A percentile compares a stretch with the other conserved stretches of the same genome.
phyloP scores from a whole-genome alignment of 2,113 vertebrate species.

The Tamias sibiricus region DNA sequence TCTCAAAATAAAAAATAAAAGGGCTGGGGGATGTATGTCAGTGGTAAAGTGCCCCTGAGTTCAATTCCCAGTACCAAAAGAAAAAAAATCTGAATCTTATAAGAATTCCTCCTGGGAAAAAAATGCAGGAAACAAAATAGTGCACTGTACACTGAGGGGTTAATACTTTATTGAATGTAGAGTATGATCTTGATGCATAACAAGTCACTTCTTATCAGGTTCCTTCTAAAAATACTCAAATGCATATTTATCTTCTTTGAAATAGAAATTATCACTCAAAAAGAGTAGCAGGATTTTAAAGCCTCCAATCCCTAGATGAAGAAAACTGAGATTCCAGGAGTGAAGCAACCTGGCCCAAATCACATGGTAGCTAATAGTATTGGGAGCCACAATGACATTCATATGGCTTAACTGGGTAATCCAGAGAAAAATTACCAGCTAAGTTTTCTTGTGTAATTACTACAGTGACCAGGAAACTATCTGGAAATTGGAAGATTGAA shows the following conservation, averaged over 20 bases:
- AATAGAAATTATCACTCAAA: slow-evolving; percentile 53
- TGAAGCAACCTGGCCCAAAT: neutral
- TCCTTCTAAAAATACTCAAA: slow-evolving; percentile 44
- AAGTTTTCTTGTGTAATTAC: neutral
- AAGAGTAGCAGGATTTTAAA: slow-evolving; percentile 36
- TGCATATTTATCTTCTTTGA: slow-evolving; percentile 25
- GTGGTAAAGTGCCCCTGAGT: neutral
- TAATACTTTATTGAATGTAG: neutral
- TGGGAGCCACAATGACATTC: neutral
- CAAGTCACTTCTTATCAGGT: slow-evolving; percentile 5
- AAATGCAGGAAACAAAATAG: neutral
- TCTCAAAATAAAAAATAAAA: neutral
- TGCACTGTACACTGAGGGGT: neutral
- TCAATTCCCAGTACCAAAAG: neutral
- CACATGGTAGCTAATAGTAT: neutral
- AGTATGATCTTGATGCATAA: slow-evolving; percentile 18
- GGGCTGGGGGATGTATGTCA: neutral
- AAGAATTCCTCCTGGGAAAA: slow-evolving; percentile 11
- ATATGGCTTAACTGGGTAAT: neutral
- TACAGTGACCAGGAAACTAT: neutral
- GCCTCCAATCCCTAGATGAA: neutral
- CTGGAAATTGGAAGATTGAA: neutral
- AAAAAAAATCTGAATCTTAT: neutral
- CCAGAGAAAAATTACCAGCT: slow-evolving; percentile 15
- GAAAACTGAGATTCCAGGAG: neutral